These are phyloP conservation scores for Actenoides hombroni DNA, from an alignment of 2,113 vertebrate species.

Conservation along the genomic window DNA sequence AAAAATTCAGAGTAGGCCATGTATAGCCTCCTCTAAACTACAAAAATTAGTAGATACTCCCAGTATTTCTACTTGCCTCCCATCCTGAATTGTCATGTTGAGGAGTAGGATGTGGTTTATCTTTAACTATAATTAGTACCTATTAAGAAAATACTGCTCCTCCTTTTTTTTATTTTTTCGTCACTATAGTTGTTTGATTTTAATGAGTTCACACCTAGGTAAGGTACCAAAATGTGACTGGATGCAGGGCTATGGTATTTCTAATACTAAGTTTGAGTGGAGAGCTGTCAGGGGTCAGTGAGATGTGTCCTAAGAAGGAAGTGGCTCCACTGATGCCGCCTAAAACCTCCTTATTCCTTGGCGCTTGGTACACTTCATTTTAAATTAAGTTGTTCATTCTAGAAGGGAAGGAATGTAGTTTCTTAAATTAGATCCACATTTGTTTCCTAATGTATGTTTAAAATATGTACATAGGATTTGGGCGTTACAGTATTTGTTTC, in stretches of 20 bases:
- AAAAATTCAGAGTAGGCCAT: neutral
- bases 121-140: neutral
- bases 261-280: neutral
- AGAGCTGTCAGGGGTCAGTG: neutral
- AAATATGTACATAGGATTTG: neutral
- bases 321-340: accelerated
- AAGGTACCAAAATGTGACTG: neutral
- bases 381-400: neutral
- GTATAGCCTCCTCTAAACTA: neutral
- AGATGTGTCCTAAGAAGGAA: neutral
- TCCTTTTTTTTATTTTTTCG: neutral
- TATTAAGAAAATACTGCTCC: neutral
- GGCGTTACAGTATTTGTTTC: neutral
- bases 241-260: neutral
- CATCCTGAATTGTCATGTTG: neutral
- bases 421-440: neutral
- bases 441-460: neutral
- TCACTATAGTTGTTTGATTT: neutral
- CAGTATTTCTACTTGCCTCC: neutral
- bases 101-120: neutral
- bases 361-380: accelerated
- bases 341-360: accelerated
- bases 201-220: neutral
- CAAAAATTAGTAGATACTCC: neutral
- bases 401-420: neutral